Conservation (phyloP, 1,140 invertebrate species). For the Leptonema lineaticorne region DNA sequence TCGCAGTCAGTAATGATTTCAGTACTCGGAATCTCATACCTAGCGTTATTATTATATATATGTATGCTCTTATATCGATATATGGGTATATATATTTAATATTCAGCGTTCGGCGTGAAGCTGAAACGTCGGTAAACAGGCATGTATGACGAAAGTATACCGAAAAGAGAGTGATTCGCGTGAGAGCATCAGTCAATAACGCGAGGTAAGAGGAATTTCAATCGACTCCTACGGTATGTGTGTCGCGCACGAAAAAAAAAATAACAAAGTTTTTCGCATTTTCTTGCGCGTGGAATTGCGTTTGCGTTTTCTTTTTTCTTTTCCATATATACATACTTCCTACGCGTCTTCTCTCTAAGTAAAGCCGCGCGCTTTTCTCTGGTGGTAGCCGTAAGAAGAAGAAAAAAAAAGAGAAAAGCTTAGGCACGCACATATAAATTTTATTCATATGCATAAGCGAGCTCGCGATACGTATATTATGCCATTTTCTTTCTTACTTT, state of each 20-base stretch:
- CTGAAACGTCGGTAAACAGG: conserved; percentile 17
- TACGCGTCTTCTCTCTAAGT: not conserved
- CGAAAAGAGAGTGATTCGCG: conserved; percentile 16
- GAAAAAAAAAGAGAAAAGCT: too few relatives aligned
- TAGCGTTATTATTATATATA: too few relatives aligned
- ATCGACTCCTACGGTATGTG: conserved; percentile 9
- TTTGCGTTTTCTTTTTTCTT: not conserved
- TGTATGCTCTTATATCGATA: too few relatives aligned
- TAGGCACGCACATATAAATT: too few relatives aligned
- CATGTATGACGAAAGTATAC: conserved; percentile 21
- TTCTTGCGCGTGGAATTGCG: not conserved
- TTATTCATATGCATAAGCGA: too few relatives aligned
- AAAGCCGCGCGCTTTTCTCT: too few relatives aligned
- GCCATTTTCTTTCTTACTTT: not conserved
- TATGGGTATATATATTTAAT: conserved; percentile 15
- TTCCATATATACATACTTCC: not conserved
- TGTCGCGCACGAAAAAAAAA: not conserved
- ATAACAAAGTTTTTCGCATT: not conserved
- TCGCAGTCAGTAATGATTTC: too few relatives aligned
- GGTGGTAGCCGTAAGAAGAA: too few relatives aligned
- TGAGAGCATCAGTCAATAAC: conserved; percentile 23
- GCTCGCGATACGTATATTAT: not conserved
- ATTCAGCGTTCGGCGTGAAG: conserved; percentile 1
- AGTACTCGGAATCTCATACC: too few relatives aligned
- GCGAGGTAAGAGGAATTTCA: conserved; percentile 21